These are phyloP conservation scores for Papilio machaon DNA, from an alignment of 1,140 invertebrate species.

Conservation along the genomic window DNA sequence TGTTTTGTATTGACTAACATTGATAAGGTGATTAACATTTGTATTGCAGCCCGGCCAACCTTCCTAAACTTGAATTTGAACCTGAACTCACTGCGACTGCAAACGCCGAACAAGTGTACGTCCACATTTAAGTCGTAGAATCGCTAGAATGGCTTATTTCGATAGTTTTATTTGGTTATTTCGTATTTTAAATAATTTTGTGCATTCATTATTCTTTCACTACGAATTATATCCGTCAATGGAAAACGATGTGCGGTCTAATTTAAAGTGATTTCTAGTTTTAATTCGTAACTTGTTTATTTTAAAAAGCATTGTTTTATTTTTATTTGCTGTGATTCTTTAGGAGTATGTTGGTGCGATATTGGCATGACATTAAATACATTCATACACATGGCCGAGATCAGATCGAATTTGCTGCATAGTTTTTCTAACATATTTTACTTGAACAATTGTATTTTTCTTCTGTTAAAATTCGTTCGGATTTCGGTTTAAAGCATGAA, in stretches of 20 bases:
- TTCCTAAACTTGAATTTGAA: slow-evolving; percentile 98
- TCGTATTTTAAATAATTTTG: slow-evolving; percentile 49
- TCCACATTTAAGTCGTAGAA: slow-evolving; percentile 56
- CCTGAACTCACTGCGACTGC: slow-evolving; percentile 94
- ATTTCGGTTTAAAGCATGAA: slow-evolving; percentile 29
- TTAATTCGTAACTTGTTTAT: slow-evolving; percentile 1
- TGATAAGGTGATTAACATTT: slow-evolving; percentile 56
- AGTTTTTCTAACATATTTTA: background rate
- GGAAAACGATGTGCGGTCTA: background rate
- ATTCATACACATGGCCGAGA: background rate
- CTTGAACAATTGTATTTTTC: background rate
- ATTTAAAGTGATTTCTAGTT: slow-evolving; percentile 30
- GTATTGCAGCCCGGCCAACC: slow-evolving; percentile 96
- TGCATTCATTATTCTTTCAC: slow-evolving; percentile 41
- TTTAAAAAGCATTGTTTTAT: slow-evolving; percentile 43
- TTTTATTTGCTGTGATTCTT: slow-evolving; percentile 58
- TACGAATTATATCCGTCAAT: slow-evolving; percentile 38
- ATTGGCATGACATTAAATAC: slow-evolving; percentile 53
- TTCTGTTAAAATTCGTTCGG: background rate
- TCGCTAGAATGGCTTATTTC: slow-evolving; percentile 54
- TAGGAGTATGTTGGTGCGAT: slow-evolving; percentile 48
- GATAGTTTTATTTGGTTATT: slow-evolving; percentile 61
- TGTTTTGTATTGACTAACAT: slow-evolving; percentile 19
- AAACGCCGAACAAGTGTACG: slow-evolving; percentile 92
- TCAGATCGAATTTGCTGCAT: background rate